Evolutionary conservation across 2,888 invertebrate species (phyloP), one percentile per base, ranked within the genome.

Genomic region (Drosophila acutilabella): DNA sequence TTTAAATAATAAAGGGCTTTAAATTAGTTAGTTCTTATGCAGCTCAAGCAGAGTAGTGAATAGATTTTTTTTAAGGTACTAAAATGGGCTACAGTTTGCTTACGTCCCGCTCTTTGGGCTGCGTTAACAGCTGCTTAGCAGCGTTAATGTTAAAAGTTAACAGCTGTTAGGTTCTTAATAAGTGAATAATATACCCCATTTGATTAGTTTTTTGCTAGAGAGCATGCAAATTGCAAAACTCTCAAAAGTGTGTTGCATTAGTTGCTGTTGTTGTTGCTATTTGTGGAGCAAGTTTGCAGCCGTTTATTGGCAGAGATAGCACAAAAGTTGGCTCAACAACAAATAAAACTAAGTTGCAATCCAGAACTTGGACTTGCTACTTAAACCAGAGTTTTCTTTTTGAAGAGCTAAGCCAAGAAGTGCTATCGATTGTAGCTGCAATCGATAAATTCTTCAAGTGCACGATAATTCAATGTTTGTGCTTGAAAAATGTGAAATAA

Each of bases 161-260:
- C 48, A 48, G 30, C 14, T 47, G 47, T 47, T 30, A 16, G 11
- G 5, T 5, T 3, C 7, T 6, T 11, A 14, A 8, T n/a, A n/a
- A 13, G 2, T 1, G n/a, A 36, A 14, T 10, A 2, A 42, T 23
- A 53, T 53, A 60, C 36, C 42, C 44, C 11, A 16, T 44, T 23
- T 10, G 16, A 8, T 2, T 20, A 13, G 14, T 7, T 26, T 16
- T 4, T 13, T 3, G n/a, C 36, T 53, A 60, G 16, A 54, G 50
- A 14, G 44, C 14, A 69, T 50, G 6, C 30, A 44, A 54, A 47
- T 45, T 57, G 62, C 60, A 53, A 60, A 30, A 44, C 42, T 60
- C 36, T 36, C 53, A 11, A 23, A 54, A 70, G 50, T 41, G 45
- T 45, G 51, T 50, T 45, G 54, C 61, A 45, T 56, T 61, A 70